Conservation (phyloP, 35 echinoderm and acorn worm genomes). For the Ptychodera flava region DNA sequence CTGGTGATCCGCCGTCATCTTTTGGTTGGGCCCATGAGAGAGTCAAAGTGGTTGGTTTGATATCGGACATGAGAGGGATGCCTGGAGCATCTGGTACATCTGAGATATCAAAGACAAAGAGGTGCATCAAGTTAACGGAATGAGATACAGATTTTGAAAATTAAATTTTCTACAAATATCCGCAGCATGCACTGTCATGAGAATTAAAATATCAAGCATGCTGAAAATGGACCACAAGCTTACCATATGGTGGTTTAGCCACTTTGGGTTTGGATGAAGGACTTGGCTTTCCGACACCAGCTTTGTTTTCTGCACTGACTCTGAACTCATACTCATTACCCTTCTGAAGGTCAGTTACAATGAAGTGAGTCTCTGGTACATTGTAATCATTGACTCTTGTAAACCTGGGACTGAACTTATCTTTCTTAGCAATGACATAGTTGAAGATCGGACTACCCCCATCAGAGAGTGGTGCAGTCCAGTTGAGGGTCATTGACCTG, state of each 20-base stretch:
- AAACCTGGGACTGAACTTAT: constrained; percentile 3
- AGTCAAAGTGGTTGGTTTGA: constrained; percentile 59
- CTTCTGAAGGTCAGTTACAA: constrained; percentile 51
- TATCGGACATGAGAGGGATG: constrained; percentile 60
- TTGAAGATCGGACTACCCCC: constrained; percentile 10
- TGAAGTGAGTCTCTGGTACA: constrained; percentile 36
- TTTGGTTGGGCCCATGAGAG: constrained; percentile 70
- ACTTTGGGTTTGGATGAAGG: background rate
- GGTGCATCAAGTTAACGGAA: background rate
- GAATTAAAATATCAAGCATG: background rate
- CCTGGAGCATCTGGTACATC: constrained; percentile 79
- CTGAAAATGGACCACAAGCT: background rate
- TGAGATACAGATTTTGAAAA: too few relatives aligned
- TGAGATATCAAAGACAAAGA: constrained; percentile 14
- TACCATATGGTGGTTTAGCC: constrained; percentile 16
- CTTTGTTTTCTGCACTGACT: constrained; percentile 76
- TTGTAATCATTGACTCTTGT: constrained; percentile 42
- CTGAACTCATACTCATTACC: constrained; percentile 79
- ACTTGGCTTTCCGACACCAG: constrained; percentile 80
- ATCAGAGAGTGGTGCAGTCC: constrained; percentile 2
- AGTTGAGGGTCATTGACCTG: background rate
- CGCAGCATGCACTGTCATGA: background rate
- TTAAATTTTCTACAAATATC: too few relatives aligned
- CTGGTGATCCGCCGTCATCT: constrained; percentile 74
- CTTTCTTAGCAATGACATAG: background rate